Evolutionary conservation across 1,140 invertebrate genomes (phyloP), one percentile per base, ranked within the genome.

Genomic region (Macrobrachium nipponense): DNA sequence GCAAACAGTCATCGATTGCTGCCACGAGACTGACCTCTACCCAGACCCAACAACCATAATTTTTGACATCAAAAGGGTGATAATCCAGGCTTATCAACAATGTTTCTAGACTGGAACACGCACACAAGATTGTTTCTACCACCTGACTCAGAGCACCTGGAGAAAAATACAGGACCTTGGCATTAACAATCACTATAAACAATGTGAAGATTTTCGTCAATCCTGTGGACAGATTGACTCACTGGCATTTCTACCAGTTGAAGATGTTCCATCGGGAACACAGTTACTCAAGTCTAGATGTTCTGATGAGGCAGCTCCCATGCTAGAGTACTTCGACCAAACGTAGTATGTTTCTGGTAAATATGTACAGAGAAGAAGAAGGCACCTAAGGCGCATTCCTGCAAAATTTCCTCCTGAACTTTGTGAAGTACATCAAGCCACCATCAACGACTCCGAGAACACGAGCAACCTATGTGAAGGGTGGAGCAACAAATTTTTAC

Each of bases 341-440:
- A 51, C 62, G 23, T 80, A 80, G 23, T 80, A 80, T 80, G 62
- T 66, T 80, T 64, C 79, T 80, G 61, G 64, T 68, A 68, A 62
- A 80, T 80, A 68, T 17, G 62, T 80, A 58, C 61, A 70, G 79
- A 70, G 17, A 80, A 66, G 64, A 80, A 80, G 62, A 70, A 62
- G 79, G 11, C 43, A 66, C 17, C 79, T 68, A 68, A 43, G 79
- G 79, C 36, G 64, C 43, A 66, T 80, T 44, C 76, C 51, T 36
- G n/a, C 51, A 60, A 62, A 23, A 60, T 78, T 78, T n/a, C 44
- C 44, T 78, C 76, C 43, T 59, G 14, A 78, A 59, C 76, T 78
- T 78, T 60, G 76, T 4, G 58, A 78, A 17, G 76, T 78, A 78
- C 43, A 78, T 78, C 76, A 78, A 78, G 20, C 76, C 12, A 78